phyloP scores from a whole-genome alignment of 2,113 vertebrate species.

The Microcebus tavaratra region DNA sequence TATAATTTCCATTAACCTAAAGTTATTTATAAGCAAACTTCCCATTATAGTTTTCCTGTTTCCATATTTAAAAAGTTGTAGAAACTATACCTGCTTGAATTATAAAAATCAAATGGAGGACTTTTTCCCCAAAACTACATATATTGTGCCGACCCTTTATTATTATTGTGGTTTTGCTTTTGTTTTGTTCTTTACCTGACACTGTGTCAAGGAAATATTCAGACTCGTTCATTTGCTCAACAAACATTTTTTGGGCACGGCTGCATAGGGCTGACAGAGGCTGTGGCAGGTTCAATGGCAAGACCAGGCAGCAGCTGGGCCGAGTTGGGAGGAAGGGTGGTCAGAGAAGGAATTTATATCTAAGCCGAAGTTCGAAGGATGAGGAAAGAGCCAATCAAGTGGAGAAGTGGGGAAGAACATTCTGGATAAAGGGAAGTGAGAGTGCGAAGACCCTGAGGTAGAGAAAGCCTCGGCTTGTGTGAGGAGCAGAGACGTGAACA shows the following conservation, averaged over 20 bases:
- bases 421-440: neutral
- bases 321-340: neutral
- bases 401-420: neutral
- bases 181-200: neutral
- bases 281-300: neutral
- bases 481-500: neutral
- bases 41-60: neutral
- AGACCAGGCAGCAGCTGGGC: neutral
- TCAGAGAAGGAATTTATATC: neutral
- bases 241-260: neutral
- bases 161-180: neutral
- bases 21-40: neutral
- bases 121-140: neutral
- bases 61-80: neutral
- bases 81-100: neutral
- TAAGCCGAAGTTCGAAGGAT: neutral
- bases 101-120: neutral
- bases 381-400: neutral
- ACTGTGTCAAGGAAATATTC: neutral
- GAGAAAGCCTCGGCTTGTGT: neutral
- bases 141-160: neutral
- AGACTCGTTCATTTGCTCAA: neutral
- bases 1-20: neutral
- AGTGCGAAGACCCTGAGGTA: neutral
- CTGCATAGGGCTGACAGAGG: neutral